These are phyloP conservation scores for Caenorhabditis remanei DNA, from an alignment of 1,140 invertebrate species.

Conservation along the genomic window DNA sequence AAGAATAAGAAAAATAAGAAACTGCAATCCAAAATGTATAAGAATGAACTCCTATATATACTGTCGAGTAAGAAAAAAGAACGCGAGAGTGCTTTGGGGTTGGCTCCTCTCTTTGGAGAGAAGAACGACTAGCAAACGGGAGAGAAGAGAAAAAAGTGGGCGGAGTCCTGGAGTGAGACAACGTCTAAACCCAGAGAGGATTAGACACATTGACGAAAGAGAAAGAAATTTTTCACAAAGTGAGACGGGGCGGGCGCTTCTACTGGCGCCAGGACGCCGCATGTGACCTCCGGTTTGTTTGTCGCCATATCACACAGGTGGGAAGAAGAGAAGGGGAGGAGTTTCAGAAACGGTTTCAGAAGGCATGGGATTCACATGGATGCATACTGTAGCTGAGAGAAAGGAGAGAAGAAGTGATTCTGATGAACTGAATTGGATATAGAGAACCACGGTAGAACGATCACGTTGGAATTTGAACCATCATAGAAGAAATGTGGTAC, in stretches of 20 bases:
- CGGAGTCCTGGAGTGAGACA: not conserved
- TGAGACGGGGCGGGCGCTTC: slow-evolving; percentile 41
- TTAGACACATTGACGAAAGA: slow-evolving; percentile 26
- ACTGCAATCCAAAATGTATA: not conserved
- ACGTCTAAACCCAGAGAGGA: not conserved
- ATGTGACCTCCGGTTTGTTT: slow-evolving; percentile 55
- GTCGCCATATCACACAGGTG: slow-evolving; percentile 52
- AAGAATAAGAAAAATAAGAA: not conserved
- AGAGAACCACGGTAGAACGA: slow-evolving; percentile 26
- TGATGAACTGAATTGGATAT: not conserved
- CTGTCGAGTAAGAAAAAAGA: slow-evolving; percentile 10
- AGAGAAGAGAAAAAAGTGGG: not conserved
- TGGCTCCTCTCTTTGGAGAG: slow-evolving; percentile 35
- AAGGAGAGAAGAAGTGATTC: not conserved
- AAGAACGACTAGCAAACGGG: slow-evolving; percentile 12
- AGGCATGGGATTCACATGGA: slow-evolving; percentile 41
- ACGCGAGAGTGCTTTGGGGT: slow-evolving; percentile 5
- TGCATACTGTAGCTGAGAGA: not conserved
- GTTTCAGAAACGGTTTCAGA: slow-evolving; percentile 15
- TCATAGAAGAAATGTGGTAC: not conserved
- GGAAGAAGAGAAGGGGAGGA: slow-evolving; percentile 10
- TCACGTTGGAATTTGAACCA: slow-evolving; percentile 40
- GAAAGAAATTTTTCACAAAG: not conserved
- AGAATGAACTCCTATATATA: slow-evolving; percentile 18
- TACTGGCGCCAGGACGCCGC: slow-evolving; percentile 44